A percentile compares a stretch with the other conserved stretches of the same genome.
phyloP scores from a whole-genome alignment of 2,888 invertebrate genomes.

The Cartodere bifasciata region DNA sequence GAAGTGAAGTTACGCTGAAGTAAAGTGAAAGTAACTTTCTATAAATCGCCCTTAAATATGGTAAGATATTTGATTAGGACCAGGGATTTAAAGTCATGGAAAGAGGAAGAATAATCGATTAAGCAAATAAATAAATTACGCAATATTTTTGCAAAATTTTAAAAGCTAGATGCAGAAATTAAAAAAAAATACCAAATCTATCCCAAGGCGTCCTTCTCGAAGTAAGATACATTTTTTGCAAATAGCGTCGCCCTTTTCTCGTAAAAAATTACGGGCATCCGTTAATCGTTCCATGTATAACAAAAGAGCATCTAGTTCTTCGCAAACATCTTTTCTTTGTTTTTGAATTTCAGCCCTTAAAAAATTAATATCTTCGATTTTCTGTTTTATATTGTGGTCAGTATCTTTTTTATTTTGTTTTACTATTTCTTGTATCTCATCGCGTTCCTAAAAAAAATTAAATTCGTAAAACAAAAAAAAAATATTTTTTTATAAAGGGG shows the following conservation, averaged over 20 bases:
- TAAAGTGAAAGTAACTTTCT: no score
- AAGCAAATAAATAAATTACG: no score
- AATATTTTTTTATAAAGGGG: no score
- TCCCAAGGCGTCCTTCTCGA: conserved; percentile 64
- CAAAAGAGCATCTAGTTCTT: conserved; percentile 65
- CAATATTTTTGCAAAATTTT: no score
- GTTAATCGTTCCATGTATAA: conserved; percentile 63
- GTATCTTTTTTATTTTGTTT: conserved; percentile 63
- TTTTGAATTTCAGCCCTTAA: conserved; percentile 62
- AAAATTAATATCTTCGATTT: conserved; percentile 70
- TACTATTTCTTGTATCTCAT: conserved; percentile 59
- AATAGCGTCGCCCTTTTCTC: conserved; percentile 49
- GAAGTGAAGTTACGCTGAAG: no score
- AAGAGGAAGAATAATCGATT: no score
- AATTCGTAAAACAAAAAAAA: no score
- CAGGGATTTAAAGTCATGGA: no score
- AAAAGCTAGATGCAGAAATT: not conserved
- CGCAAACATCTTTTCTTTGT: conserved; percentile 60
- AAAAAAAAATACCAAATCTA: conserved; percentile 51
- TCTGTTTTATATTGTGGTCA: conserved; percentile 63
- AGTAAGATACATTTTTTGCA: conserved; percentile 64
- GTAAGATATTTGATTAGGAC: no score
- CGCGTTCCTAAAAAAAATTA: conserved; percentile 48
- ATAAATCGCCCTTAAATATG: no score
- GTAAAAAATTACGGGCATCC: conserved; percentile 57